phyloP scores from a whole-genome alignment of 2,797 vertebrate genomes.

The Mus caroli region DNA sequence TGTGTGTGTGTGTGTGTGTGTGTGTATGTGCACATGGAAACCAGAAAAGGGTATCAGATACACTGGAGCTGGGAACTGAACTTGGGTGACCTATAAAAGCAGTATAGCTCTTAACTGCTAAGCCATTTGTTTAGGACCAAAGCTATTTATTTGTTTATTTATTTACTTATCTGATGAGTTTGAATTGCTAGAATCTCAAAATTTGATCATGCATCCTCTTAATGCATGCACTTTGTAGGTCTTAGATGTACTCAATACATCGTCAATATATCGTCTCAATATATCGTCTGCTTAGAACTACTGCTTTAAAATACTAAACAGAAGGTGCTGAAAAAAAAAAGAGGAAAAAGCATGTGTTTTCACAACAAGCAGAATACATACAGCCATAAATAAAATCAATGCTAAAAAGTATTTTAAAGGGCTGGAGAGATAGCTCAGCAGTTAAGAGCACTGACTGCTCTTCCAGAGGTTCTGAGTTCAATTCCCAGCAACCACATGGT shows the following conservation, averaged over 20 bases:
- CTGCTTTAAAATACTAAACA: background rate
- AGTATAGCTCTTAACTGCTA: background rate
- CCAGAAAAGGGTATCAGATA: background rate
- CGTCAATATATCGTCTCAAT: too few relatives aligned
- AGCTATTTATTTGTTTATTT: background rate
- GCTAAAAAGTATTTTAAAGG: background rate
- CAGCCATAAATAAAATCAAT: background rate
- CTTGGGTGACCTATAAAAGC: background rate
- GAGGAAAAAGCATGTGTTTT: background rate
- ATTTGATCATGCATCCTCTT: conserved; percentile 3
- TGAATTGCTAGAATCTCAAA: background rate
- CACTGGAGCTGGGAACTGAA: background rate
- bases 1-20: rapidly evolving
- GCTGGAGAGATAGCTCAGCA: too few relatives aligned
- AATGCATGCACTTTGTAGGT: background rate
- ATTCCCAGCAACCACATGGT: too few relatives aligned
- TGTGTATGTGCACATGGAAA: background rate
- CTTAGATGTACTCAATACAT: background rate
- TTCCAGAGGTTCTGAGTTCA: too few relatives aligned
- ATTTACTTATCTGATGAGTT: background rate
- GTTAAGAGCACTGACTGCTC: too few relatives aligned
- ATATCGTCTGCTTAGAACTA: background rate
- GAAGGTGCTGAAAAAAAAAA: background rate
- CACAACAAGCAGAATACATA: conserved; percentile 12
- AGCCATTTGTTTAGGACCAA: background rate